Base-by-base conservation (phyloP, 1,140 invertebrate genomes). In the Drosophila bocqueti region DNA sequence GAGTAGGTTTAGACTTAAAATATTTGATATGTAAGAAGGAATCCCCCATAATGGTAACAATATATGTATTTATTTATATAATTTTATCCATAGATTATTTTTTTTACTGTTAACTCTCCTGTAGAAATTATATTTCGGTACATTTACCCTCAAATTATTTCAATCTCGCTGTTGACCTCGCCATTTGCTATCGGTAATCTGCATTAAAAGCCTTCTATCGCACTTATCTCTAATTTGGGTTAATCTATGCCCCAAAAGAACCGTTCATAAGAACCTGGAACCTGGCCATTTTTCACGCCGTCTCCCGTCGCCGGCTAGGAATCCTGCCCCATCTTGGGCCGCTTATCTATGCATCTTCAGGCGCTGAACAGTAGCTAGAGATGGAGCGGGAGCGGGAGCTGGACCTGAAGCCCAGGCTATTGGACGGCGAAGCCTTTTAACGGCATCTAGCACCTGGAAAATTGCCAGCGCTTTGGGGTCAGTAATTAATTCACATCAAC, bases 401-500 rank as follows among this genome's bases (percentile, higher is more conserved):
- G 40, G 21, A 21, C 26, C 24, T 18, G 13, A 15, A 13, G 31
- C 26, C 38, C 31, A 55, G 52, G 52, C 52, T 55, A 40, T 62
- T 52, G 5, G 68, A 21, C 58, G 31, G 55, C 52, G 69, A 76
- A 77, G 82, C 47, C 58, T 66, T 77, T 84, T 81, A 89, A 89
- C 84, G 84, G 83, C 83, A 86, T 61, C 59, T 78, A 60, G 79
- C 77, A 80, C 69, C 69, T 83, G 60, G 69, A 64, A 72, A 76
- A 74, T 76, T 73, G 68, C 40, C 80, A 89, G 47, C 81, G 83
- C 84, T 87, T 89, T 89, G 81, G 76, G 82, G 83, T 89, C 84
- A 87, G 84, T 87, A 89, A 87, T 87, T 87, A 87, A 87, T 87
- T 87, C 83, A 87, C 83, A 86, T 86, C 67, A 79, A 61, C 72